phyloP scores from a whole-genome alignment of 2,113 vertebrate genomes.

The Varanus salvator region DNA sequence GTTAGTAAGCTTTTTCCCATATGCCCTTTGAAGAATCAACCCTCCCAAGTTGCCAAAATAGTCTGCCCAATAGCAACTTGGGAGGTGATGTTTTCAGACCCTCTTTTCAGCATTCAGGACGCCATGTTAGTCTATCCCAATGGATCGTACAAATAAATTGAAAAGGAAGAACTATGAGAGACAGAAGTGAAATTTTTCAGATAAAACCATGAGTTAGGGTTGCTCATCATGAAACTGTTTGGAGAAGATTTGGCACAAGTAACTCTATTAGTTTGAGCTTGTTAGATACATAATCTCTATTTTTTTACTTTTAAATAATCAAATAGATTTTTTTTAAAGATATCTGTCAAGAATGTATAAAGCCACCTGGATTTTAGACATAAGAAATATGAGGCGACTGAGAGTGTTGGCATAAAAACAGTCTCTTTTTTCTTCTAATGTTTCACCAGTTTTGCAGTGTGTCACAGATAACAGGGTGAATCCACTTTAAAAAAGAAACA shows the following conservation, averaged over 20 bases:
- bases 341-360: neutral
- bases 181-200: neutral
- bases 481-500: neutral
- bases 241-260: neutral
- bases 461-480: neutral
- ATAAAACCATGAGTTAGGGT: constrained; percentile 14
- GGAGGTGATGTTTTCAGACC: neutral
- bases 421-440: neutral
- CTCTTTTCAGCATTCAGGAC: too few relatives aligned
- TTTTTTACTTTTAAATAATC: constrained; percentile 28
- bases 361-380: constrained; percentile 12
- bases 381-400: neutral
- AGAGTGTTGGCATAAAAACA: neutral
- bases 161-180: constrained; percentile 1
- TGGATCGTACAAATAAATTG: neutral
- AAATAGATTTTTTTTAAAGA: constrained; percentile 28
- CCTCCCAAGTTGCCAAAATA: neutral
- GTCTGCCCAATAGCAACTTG: neutral
- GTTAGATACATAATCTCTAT: constrained; percentile 35
- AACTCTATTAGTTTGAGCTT: constrained; percentile 9
- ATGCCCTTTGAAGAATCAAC: neutral
- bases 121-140: too few relatives aligned
- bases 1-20: neutral
- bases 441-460: neutral
- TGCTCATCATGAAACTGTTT: neutral